These are phyloP conservation scores for Rhizoglyphus robini DNA, from an alignment of 1,140 invertebrate species.

Conservation along the genomic window DNA sequence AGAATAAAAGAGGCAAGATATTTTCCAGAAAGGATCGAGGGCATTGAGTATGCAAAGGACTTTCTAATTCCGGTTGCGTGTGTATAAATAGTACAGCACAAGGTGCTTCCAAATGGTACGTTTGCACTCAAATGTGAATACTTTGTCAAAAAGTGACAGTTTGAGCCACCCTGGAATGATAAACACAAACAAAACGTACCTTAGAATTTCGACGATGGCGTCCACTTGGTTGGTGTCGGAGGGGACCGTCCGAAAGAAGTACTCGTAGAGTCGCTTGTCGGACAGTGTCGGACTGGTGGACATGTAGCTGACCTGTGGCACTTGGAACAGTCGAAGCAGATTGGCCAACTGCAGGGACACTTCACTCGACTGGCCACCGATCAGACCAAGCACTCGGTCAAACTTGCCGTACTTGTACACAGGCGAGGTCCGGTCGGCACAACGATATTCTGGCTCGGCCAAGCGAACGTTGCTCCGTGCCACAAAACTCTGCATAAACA, in stretches of 20 bases:
- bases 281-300: slow-evolving; percentile 85
- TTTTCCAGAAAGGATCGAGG: too few relatives aligned
- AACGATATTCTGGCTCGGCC: slow-evolving; percentile 58
- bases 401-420: slow-evolving; percentile 45
- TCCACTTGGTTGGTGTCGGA: slow-evolving; percentile 87
- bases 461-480: slow-evolving; percentile 86
- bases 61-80: too few relatives aligned
- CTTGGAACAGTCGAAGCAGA: slow-evolving; percentile 41
- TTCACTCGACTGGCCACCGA: slow-evolving; percentile 43
- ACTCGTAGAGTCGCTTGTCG: slow-evolving; percentile 87
- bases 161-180: too few relatives aligned
- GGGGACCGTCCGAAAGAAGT: slow-evolving; percentile 83
- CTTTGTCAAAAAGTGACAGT: too few relatives aligned
- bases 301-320: slow-evolving; percentile 53
- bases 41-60: too few relatives aligned
- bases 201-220: slow-evolving; percentile 84
- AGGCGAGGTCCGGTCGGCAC: slow-evolving; percentile 54
- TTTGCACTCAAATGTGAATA: too few relatives aligned
- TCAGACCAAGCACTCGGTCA: slow-evolving; percentile 67
- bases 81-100: too few relatives aligned
- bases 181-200: slow-evolving; percentile 39
- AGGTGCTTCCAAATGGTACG: too few relatives aligned
- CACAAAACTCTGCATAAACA: slow-evolving; percentile 29
- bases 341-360: slow-evolving; percentile 45
- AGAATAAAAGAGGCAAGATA: too few relatives aligned